Evolutionary conservation across 1,140 invertebrate species (phyloP), one percentile per base, ranked within the genome.

Genomic region (Parapsyche elsis): DNA sequence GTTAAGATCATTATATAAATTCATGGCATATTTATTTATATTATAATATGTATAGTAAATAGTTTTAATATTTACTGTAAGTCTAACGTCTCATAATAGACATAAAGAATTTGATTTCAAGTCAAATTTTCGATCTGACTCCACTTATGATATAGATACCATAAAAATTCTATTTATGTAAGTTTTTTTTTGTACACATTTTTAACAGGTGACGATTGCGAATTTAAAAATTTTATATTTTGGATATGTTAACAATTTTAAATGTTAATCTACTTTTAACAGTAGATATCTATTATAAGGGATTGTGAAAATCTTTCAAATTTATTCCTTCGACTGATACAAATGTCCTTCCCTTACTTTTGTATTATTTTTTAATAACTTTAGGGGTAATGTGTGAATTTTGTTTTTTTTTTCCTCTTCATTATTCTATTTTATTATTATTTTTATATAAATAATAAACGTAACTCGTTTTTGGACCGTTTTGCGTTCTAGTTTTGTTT

Each of bases 401-500:
- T 53, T 53, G 49, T 53, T 61, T 78, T 64, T 21, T 64, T 78
- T 78, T 78, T 53, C 49, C 24, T 23, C 16, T 74, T 74, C 30
- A 9, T 23, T 38, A 38, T 71, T 45, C 26, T 16, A 21, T 46
- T n/a, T 46, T 9, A 73, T 73, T 73, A 46, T 23, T 73, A 73
- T 46, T 73, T 64, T 77, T 76, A 24, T n/a, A n/a, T 77, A 53
- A 64, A 53, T 53, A 75, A 46, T 46, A 14, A 38, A 46, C 49
- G 23, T 75, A 75, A 77, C 14, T 64, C 49, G 75, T 77, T 77
- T 59, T 64, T 38, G 21, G 12, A 61, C 23, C 46, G 49, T 71
- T 67, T 77, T 79, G 76, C 73, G 49, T 79, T 77, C 21, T 77
- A 59, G 78, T 64, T 82, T 83, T 83, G 75, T 78, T 83, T 80